Percentiles rank a stretch among this genome's conserved stretches.
Evolutionary conservation across 2,888 invertebrate species (phyloP).

Genomic region (Listrodromus nycthemerus): DNA sequence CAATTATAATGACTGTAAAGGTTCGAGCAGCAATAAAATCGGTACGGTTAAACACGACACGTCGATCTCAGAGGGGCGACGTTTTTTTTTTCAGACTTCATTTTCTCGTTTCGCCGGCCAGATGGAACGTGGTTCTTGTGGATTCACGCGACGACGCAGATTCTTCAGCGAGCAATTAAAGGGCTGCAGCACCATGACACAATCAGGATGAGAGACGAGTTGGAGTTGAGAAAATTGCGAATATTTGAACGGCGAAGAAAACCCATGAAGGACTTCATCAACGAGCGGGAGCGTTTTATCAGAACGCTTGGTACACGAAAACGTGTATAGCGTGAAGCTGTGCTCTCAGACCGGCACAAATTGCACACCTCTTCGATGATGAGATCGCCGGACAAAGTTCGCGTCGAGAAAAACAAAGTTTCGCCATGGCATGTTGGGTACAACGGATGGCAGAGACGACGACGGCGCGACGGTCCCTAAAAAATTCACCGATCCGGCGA

Average conservation of each 20-base stretch:
- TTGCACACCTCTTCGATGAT: slow-evolving; percentile 50
- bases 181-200: neutral
- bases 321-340: neutral
- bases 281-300: neutral
- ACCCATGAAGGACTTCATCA: neutral
- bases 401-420: slow-evolving; percentile 57
- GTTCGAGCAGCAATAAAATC: too few species aligned
- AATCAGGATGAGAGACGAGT: neutral
- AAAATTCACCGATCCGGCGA: slow-evolving; percentile 61
- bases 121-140: neutral
- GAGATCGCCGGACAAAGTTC: slow-evolving; percentile 48
- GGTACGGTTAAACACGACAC: too few species aligned
- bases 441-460: slow-evolving; percentile 25
- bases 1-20: too few species aligned
- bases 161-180: neutral
- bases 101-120: neutral
- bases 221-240: neutral
- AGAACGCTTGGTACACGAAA: slow-evolving; percentile 9
- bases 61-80: neutral
- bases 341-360: slow-evolving; percentile 23
- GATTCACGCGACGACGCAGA: neutral
- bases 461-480: slow-evolving; percentile 41
- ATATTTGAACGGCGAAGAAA: neutral
- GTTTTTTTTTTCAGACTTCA: neutral
- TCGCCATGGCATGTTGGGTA: slow-evolving; percentile 12